phyloP scores from a whole-genome alignment of 2,113 vertebrate genomes.

The Vicugna pacos region DNA sequence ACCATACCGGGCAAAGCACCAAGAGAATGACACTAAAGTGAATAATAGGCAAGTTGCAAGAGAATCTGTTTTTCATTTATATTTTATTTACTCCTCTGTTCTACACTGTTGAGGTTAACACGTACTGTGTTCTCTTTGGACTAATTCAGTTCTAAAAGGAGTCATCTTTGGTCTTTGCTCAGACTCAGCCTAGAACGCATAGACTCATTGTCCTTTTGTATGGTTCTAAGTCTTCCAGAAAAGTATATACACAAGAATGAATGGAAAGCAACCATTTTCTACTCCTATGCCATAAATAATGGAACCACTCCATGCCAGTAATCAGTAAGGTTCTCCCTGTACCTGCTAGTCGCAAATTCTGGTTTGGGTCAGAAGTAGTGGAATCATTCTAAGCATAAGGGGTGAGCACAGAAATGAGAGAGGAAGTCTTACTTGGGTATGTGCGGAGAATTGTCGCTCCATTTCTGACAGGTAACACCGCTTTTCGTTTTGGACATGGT shows the following conservation, averaged over 20 bases:
- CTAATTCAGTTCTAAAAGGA: accelerated
- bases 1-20: neutral
- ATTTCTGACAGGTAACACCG: conserved; percentile 65
- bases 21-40: neutral
- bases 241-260: accelerated
- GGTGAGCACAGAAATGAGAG: accelerated
- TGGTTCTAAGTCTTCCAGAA: neutral
- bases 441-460: conserved; percentile 9
- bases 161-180: neutral
- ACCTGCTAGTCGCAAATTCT: neutral
- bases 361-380: neutral
- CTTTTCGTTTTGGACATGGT: conserved; percentile 53
- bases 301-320: neutral
- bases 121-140: neutral
- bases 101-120: accelerated
- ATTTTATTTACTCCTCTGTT: neutral
- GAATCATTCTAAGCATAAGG: accelerated
- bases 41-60: accelerated
- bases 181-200: neutral
- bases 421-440: conserved; percentile 53
- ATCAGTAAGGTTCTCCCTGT: neutral
- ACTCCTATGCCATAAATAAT: neutral
- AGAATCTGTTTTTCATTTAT: neutral
- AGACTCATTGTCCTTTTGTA: neutral
- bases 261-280: neutral